A percentile compares a stretch with the other conserved stretches of the same genome.
Conservation (phyloP, 2,797 vertebrate species). For the Amblyraja radiata region DNA sequence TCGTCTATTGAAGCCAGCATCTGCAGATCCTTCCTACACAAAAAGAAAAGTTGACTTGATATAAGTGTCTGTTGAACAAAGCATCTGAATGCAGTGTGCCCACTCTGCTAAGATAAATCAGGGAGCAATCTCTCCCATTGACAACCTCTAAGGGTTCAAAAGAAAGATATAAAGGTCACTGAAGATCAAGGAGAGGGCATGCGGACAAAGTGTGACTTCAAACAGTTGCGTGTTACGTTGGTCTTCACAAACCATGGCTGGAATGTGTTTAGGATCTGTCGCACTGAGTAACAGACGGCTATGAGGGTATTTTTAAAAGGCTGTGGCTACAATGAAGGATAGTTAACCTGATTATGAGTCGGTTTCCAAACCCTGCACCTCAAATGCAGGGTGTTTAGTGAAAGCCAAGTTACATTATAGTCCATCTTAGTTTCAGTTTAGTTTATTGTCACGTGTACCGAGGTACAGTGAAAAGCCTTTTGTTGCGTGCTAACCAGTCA, state of each 20-base stretch:
- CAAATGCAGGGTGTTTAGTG: slow-evolving; percentile 61
- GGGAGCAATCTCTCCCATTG: neutral
- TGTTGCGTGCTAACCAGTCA: no score
- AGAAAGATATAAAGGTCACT: neutral
- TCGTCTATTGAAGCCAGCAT: no score
- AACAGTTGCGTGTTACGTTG: slow-evolving; percentile 44
- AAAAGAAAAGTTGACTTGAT: no score
- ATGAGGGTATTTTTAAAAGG: slow-evolving; percentile 60
- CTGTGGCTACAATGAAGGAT: slow-evolving; percentile 53
- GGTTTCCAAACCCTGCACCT: slow-evolving; percentile 44
- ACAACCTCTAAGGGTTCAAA: neutral
- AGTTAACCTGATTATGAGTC: slow-evolving; percentile 51
- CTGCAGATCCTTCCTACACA: no score
- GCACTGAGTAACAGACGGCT: slow-evolving; percentile 53
- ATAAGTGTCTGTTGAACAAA: neutral
- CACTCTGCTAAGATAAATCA: neutral
- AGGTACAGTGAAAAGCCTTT: no score
- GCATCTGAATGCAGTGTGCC: neutral
- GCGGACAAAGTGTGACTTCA: slow-evolving; percentile 26
- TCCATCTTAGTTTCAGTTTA: no score
- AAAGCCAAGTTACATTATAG: slow-evolving; percentile 57
- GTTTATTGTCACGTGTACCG: no score
- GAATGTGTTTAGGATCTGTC: slow-evolving; percentile 59
- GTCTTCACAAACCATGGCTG: slow-evolving; percentile 52
- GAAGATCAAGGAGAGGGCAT: neutral